These are phyloP conservation scores for Sinella curviseta DNA, from an alignment of 1,140 invertebrate genomes.

Conservation along the genomic window DNA sequence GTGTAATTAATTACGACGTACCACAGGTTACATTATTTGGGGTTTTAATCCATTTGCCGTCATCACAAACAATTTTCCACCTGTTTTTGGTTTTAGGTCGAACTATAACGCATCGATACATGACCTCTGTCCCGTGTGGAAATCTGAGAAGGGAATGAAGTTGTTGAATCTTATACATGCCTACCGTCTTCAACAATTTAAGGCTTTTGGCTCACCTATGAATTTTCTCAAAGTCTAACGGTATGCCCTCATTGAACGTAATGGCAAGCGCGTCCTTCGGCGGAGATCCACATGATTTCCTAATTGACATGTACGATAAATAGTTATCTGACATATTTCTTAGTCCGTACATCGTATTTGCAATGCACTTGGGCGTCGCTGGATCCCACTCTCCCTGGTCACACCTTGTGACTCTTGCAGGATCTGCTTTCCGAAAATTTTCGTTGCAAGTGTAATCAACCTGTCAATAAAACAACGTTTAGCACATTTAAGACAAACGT, in stretches of 20 bases:
- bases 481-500: neutral
- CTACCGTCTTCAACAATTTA: neutral
- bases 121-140: conserved; percentile 75
- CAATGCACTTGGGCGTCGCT: conserved; percentile 59
- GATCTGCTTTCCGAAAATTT: conserved; percentile 57
- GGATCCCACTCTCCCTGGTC: conserved; percentile 65
- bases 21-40: conserved; percentile 68
- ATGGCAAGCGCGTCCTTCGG: conserved; percentile 42
- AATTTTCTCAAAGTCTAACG: conserved; percentile 39
- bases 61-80: conserved; percentile 62
- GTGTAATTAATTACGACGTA: conserved; percentile 51
- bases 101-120: conserved; percentile 75
- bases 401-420: neutral
- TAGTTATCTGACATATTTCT: neutral
- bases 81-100: conserved; percentile 50
- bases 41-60: conserved; percentile 77
- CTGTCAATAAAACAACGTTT: neutral
- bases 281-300: conserved; percentile 36
- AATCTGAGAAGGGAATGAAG: conserved; percentile 57
- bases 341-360: neutral
- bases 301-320: neutral
- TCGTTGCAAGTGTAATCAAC: conserved; percentile 54
- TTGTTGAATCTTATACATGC: no score
- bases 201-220: conserved; percentile 28
- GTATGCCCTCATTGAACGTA: conserved; percentile 40